These are phyloP conservation scores for Dryoscopus gambensis DNA, from an alignment of 2,113 vertebrate genomes.

Conservation along the genomic window DNA sequence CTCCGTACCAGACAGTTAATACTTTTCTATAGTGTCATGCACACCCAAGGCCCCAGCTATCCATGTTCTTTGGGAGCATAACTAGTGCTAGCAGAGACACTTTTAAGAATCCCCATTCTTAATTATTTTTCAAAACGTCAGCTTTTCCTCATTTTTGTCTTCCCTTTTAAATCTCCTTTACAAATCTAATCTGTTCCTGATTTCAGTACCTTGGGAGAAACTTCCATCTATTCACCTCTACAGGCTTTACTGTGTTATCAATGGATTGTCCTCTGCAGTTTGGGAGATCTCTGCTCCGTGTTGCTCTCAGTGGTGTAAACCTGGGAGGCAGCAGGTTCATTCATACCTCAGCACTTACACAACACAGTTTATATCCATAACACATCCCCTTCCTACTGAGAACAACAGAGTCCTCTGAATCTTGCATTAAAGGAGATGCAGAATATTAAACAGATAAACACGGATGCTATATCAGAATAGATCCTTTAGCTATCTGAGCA, in stretches of 20 bases:
- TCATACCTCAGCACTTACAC: not conserved
- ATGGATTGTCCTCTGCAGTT: not conserved
- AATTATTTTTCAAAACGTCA: not conserved
- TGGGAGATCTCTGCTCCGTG: not conserved
- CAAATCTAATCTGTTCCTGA: not conserved
- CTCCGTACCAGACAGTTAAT: not conserved
- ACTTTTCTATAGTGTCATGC: not conserved
- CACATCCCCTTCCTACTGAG: not conserved
- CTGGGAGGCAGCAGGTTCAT: constrained; percentile 8
- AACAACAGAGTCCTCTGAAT: not conserved
- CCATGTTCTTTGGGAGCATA: not conserved
- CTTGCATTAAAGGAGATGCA: not conserved
- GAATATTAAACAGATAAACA: not conserved
- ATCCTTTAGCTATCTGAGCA: not conserved
- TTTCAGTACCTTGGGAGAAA: not conserved
- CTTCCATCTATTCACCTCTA: not conserved
- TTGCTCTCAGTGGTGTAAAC: not conserved
- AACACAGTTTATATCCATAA: not conserved
- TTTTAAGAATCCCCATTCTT: not conserved
- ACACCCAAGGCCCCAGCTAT: not conserved
- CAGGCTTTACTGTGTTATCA: not conserved
- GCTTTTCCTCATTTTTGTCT: not conserved
- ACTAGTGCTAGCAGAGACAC: not conserved
- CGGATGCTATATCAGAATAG: not conserved
- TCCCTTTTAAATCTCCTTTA: not conserved